A percentile compares a stretch with the other conserved stretches of the same genome.
phyloP scores from a whole-genome alignment of 2,797 vertebrate genomes.

The Chelonia mydas region DNA sequence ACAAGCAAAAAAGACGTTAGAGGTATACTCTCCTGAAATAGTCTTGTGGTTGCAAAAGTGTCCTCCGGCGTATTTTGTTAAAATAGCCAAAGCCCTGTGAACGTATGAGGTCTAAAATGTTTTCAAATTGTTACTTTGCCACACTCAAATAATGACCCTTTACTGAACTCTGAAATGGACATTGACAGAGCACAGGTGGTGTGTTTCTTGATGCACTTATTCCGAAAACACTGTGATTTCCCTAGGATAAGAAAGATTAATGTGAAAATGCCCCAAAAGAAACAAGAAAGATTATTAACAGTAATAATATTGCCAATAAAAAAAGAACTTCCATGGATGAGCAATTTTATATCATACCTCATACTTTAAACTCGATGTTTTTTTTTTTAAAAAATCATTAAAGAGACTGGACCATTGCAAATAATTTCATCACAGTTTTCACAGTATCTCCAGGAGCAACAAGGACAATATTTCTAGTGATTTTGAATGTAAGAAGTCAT shows the following conservation, averaged over 20 bases:
- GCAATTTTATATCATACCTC: background rate
- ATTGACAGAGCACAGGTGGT: rapidly evolving
- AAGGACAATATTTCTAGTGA: background rate
- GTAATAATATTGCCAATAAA: background rate
- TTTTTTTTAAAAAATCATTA: background rate
- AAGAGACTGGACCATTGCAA: background rate
- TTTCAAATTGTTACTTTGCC: background rate
- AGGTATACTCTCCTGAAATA: background rate
- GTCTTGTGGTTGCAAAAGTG: rapidly evolving
- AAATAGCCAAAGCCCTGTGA: background rate
- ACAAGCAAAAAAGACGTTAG: no score
- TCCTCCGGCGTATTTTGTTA: background rate
- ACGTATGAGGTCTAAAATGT: background rate
- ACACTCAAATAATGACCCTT: background rate
- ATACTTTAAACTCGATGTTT: background rate
- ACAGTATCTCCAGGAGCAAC: background rate
- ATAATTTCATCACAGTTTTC: background rate
- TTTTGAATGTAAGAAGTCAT: background rate
- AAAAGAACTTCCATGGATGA: background rate
- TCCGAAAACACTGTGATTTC: background rate
- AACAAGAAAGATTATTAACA: background rate
- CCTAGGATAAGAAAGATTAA: background rate
- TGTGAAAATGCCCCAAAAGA: background rate
- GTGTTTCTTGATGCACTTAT: background rate
- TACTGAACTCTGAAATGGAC: background rate